Percentiles rank a stretch among this genome's conserved stretches.
Evolutionary conservation across 2,888 invertebrate genomes (phyloP).

Genomic region (Mechanitis messenoides): DNA sequence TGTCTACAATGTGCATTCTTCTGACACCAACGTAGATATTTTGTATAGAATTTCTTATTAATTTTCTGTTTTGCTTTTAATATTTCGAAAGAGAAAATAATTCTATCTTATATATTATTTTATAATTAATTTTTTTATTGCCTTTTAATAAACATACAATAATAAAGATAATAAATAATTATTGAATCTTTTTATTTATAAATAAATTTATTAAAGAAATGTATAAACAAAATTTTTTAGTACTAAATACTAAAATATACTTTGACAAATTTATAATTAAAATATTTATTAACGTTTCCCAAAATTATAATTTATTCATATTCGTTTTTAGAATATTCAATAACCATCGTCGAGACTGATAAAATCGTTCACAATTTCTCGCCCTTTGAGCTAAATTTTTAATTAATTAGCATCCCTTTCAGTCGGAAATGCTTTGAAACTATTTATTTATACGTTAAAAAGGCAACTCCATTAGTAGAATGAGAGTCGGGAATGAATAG

Average conservation of each 20-base stretch:
- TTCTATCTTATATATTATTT: neutral
- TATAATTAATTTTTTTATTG: too few relatives aligned
- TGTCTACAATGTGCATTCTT: constrained; percentile 35
- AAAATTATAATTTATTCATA: constrained; percentile 15
- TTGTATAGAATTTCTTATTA: constrained; percentile 36
- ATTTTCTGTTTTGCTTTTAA: constrained; percentile 19
- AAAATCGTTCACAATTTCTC: constrained; percentile 25
- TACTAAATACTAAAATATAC: neutral
- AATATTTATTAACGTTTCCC: neutral
- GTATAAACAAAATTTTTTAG: too few relatives aligned
- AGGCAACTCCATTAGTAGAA: constrained; percentile 72
- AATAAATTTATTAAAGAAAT: too few relatives aligned
- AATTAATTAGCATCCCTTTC: constrained; percentile 60
- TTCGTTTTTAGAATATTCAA: constrained; percentile 15
- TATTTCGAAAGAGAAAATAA: neutral
- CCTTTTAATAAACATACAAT: too few relatives aligned
- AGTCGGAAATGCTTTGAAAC: constrained; percentile 44
- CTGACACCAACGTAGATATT: constrained; percentile 42
- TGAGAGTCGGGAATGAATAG: constrained; percentile 63
- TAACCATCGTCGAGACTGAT: constrained; percentile 16
- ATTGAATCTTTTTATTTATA: too few relatives aligned
- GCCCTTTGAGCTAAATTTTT: constrained; percentile 33
- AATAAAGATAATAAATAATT: too few relatives aligned
- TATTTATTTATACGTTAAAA: constrained; percentile 66
- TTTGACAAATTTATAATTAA: neutral